A percentile compares a stretch with the other conserved stretches of the same genome.
These are phyloP conservation scores for Coecobrya sp. DNA, from an alignment of 2,888 invertebrate genomes.

Conservation along the genomic window DNA sequence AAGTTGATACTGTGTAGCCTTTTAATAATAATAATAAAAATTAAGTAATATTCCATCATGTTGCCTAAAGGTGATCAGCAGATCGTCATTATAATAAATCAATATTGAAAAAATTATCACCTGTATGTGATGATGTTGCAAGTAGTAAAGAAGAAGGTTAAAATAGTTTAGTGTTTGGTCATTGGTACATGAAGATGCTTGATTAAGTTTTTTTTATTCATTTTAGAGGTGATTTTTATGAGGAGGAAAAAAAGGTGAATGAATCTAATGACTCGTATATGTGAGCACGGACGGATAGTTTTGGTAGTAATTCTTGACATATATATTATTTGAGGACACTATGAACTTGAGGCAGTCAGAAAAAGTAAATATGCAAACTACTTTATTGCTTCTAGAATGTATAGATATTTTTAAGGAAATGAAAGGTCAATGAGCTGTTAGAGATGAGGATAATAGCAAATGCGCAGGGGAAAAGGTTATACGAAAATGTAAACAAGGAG, in stretches of 20 bases:
- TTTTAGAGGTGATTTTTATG: not conserved
- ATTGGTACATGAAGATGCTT: too few species aligned
- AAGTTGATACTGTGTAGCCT: not conserved
- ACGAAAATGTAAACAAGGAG: not conserved
- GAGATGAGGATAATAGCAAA: not conserved
- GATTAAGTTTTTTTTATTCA: not conserved
- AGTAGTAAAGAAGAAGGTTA: too few species aligned
- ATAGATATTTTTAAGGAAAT: not conserved
- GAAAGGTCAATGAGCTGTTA: not conserved
- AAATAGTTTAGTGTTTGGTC: too few species aligned
- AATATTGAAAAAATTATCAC: not conserved
- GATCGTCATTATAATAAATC: not conserved
- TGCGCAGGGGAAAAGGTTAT: not conserved
- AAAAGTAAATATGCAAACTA: not conserved
- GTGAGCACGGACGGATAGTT: not conserved
- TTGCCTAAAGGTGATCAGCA: not conserved
- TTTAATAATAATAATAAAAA: constrained; percentile 16
- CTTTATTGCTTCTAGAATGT: not conserved
- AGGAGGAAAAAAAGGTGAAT: not conserved
- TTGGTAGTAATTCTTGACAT: constrained; percentile 43
- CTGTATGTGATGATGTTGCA: too few species aligned
- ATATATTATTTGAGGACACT: constrained; percentile 4
- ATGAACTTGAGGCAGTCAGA: not conserved
- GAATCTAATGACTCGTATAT: too few species aligned
- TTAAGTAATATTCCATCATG: not conserved